A percentile compares a stretch with the other conserved stretches of the same genome.
These are phyloP conservation scores for Elachura formosa DNA, from an alignment of 2,113 vertebrate species.

Conservation along the genomic window DNA sequence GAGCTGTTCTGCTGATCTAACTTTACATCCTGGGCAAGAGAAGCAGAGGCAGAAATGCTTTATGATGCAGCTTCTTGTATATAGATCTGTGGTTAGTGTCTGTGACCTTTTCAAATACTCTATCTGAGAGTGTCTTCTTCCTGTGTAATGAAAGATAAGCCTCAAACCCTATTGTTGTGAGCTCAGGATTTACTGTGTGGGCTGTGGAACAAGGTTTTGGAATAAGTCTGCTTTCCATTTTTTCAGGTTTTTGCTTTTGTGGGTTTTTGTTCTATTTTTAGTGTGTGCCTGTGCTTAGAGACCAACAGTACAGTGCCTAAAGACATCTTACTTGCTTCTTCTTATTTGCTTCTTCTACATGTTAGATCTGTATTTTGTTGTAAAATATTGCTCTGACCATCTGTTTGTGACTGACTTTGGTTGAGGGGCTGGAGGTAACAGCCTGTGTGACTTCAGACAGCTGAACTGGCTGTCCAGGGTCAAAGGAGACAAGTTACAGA, in stretches of 20 bases:
- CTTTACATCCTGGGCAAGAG: background rate
- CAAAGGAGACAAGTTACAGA: background rate
- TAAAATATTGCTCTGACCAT: background rate
- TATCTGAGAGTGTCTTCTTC: background rate
- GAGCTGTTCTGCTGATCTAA: background rate
- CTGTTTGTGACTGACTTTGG: background rate
- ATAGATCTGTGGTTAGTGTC: background rate
- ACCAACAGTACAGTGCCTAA: background rate
- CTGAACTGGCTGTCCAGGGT: background rate
- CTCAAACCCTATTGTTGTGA: background rate
- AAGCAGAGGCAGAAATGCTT: background rate
- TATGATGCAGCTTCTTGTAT: background rate
- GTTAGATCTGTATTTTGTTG: background rate
- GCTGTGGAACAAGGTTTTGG: background rate
- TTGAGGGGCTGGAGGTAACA: background rate
- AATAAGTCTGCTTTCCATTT: background rate
- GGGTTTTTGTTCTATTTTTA: background rate
- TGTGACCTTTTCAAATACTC: background rate
- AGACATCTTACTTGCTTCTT: background rate
- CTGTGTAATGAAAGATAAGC: background rate
- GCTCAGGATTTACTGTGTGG: background rate
- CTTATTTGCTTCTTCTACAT: background rate
- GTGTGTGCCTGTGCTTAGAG: background rate
- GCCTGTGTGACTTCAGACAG: background rate
- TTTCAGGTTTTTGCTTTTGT: background rate